Conservation (phyloP, 53 echinoderm and acorn worm genomes). For the Glandiceps talaboti region DNA sequence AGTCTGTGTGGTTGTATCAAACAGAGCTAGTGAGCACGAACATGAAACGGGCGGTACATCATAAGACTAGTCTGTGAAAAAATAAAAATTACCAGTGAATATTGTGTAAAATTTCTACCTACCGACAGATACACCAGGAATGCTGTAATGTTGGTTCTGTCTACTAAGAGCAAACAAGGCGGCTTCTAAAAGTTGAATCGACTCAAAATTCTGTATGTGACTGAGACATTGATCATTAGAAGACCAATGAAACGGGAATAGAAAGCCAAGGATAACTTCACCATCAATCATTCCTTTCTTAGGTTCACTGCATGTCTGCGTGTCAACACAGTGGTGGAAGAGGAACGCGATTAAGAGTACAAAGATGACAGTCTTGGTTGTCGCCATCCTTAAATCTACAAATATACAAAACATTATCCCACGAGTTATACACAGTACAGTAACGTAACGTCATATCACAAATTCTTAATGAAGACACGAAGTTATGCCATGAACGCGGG, state of each 20-base stretch:
- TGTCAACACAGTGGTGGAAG: background rate
- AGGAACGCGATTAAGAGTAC: background rate
- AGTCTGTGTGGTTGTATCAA: too few relatives aligned
- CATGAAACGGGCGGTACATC: too few relatives aligned
- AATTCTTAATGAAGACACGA: too few relatives aligned
- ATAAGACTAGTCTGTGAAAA: too few relatives aligned
- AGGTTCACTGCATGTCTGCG: background rate
- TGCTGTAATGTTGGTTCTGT: background rate
- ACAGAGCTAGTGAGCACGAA: too few relatives aligned
- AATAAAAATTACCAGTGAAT: too few relatives aligned
- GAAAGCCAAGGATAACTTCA: conserved; percentile 53
- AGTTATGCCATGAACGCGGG: too few relatives aligned
- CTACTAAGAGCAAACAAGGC: conserved; percentile 22
- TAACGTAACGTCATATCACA: too few relatives aligned
- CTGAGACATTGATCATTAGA: conserved; percentile 1
- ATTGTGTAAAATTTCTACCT: too few relatives aligned
- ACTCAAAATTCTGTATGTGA: conserved; percentile 17
- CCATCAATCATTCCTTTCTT: conserved; percentile 31
- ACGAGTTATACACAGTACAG: too few relatives aligned
- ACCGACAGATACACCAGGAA: conserved; percentile 25
- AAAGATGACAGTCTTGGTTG: background rate
- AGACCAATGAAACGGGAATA: conserved; percentile 42
- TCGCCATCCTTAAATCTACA: background rate
- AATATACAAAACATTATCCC: too few relatives aligned
- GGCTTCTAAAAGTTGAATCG: conserved; percentile 60